These are phyloP conservation scores for Campopleginae sp. DNA, from an alignment of 2,888 invertebrate genomes.

Conservation along the genomic window DNA sequence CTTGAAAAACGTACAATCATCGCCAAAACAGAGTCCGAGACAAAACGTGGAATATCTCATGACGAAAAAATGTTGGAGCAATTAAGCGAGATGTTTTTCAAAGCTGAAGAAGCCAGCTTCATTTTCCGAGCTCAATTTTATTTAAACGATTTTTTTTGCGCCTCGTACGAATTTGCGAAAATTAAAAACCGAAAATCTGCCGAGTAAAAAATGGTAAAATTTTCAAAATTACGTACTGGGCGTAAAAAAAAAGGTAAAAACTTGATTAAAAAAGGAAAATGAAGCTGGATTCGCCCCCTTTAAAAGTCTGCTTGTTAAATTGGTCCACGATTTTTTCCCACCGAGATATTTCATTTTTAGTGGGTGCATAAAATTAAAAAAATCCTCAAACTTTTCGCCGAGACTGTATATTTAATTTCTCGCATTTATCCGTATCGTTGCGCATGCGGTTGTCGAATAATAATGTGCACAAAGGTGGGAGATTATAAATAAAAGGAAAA, in stretches of 20 bases:
- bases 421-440: not conserved
- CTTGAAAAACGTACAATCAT: slow-evolving; percentile 41
- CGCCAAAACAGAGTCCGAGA: not conserved
- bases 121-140: not conserved
- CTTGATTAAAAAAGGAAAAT: not conserved
- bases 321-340: not conserved
- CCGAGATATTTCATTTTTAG: not conserved
- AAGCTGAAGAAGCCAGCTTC: not conserved
- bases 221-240: not conserved
- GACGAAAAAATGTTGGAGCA: not conserved
- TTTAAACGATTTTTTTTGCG: not conserved
- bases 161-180: not conserved
- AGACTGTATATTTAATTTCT: not conserved
- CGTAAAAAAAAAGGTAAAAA: not conserved
- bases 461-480: slow-evolving; percentile 38
- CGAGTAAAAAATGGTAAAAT: too few relatives aligned
- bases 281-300: not conserved
- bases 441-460: slow-evolving; percentile 61
- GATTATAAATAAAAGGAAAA: slow-evolving; percentile 45
- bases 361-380: not conserved
- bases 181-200: too few relatives aligned
- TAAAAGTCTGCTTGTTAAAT: not conserved
- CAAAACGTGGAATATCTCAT: not conserved
- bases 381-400: not conserved
- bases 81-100: not conserved